Conservation (phyloP, 2,888 invertebrate species). For the Allygus modestus region DNA sequence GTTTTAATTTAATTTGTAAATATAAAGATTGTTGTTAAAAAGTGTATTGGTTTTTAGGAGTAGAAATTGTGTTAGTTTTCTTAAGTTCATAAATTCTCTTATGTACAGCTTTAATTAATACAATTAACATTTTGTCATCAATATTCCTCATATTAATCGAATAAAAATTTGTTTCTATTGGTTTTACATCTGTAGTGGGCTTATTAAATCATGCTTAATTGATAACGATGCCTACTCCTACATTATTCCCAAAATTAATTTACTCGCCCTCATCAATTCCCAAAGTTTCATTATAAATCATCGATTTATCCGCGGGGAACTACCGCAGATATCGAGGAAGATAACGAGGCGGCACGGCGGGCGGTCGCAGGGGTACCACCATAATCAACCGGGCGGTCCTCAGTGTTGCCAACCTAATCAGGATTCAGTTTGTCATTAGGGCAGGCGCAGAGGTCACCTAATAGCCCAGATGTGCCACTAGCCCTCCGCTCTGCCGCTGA, state of each 20-base stretch:
- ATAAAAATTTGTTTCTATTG: no score
- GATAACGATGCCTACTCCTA: no score
- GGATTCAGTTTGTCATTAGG: slow-evolving; percentile 9
- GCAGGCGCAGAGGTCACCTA: slow-evolving; percentile 27
- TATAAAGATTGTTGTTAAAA: no score
- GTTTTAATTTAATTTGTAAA: no score
- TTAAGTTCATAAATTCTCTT: no score
- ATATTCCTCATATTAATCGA: no score
- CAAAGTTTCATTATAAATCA: background rate
- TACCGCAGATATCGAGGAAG: slow-evolving; percentile 9
- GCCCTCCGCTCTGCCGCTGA: background rate
- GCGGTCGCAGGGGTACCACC: slow-evolving; percentile 16
- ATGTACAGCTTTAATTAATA: no score
- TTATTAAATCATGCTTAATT: no score
- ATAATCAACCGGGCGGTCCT: background rate
- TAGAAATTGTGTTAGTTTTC: no score
- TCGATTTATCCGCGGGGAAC: slow-evolving; percentile 7
- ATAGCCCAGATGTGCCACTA: slow-evolving; percentile 30
- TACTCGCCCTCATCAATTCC: background rate
- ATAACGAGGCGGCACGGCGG: background rate
- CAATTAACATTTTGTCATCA: no score
- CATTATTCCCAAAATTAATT: background rate
- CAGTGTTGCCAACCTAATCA: slow-evolving; percentile 20
- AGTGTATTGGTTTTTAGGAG: no score
- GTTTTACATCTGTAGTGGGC: no score